Evolutionary conservation across 2,113 vertebrate genomes (phyloP).

Genomic region (Cyphomyrus plagiostoma): DNA sequence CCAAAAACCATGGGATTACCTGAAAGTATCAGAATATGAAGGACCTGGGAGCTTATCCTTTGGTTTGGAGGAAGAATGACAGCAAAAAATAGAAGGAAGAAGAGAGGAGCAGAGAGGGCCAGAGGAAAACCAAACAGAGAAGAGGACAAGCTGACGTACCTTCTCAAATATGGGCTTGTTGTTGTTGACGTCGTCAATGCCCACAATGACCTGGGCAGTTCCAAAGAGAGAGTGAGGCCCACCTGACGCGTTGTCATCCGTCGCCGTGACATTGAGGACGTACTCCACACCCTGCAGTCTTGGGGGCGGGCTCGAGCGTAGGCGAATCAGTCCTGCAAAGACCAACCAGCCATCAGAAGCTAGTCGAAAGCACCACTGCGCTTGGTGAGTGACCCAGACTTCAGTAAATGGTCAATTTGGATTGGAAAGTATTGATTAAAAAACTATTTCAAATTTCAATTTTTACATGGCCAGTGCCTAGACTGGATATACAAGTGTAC

Average conservation of each 20-base stretch:
- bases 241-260: constrained; percentile 74
- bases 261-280: constrained; percentile 71
- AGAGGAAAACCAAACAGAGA: background rate
- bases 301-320: constrained; percentile 71
- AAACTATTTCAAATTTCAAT: background rate
- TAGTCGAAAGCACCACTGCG: background rate
- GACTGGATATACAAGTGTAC: background rate
- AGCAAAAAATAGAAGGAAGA: background rate
- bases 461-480: background rate
- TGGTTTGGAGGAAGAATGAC: constrained; percentile 31
- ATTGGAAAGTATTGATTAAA: background rate
- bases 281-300: constrained; percentile 76
- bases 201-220: constrained; percentile 72
- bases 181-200: constrained; percentile 78
- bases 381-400: background rate
- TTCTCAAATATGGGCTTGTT: constrained; percentile 83
- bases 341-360: background rate
- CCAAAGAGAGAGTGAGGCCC: constrained; percentile 68
- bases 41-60: constrained; percentile 50
- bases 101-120: background rate
- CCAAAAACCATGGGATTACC: constrained; percentile 57
- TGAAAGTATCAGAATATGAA: constrained; percentile 35
- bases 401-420: background rate
- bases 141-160: constrained; percentile 46
- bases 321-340: constrained; percentile 71